Evolutionary conservation across 2,113 vertebrate species (phyloP).

Genomic region (Chrysochloris asiatica): DNA sequence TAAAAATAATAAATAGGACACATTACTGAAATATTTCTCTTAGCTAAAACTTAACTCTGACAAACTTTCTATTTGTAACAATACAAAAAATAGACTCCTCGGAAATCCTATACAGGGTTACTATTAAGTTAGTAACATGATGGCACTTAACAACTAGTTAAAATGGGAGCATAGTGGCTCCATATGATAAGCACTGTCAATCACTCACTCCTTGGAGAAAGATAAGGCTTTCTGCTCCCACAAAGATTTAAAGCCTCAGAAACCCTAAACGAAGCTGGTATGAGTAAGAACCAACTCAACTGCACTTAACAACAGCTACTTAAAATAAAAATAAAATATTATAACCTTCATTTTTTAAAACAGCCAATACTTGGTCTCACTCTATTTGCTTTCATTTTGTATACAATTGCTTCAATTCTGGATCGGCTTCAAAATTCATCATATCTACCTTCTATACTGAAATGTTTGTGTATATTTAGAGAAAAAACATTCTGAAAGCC

Average conservation of each 20-base stretch:
- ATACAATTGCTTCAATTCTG: not conserved
- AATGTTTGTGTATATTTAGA: not conserved
- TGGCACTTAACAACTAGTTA: too few species aligned
- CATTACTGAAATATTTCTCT: slow-evolving; percentile 3
- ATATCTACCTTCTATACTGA: not conserved
- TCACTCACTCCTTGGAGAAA: too few species aligned
- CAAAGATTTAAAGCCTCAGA: too few species aligned
- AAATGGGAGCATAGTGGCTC: too few species aligned
- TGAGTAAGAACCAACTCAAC: too few species aligned
- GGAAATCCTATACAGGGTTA: too few species aligned
- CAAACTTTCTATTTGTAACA: not conserved
- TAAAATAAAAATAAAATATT: not conserved
- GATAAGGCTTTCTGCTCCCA: too few species aligned
- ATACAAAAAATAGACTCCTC: slow-evolving; percentile 12
- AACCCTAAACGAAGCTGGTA: too few species aligned
- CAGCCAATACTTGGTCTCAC: not conserved
- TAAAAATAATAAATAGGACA: slow-evolving; percentile 39
- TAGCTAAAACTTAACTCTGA: slow-evolving; percentile 33
- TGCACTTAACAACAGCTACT: too few species aligned
- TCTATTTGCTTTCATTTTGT: slow-evolving; percentile 40
- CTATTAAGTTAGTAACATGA: too few species aligned
- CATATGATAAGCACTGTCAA: too few species aligned
- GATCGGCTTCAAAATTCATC: not conserved
- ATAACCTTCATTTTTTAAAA: slow-evolving; percentile 32
- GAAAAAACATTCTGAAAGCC: slow-evolving; percentile 14